Conservation (phyloP, 2,888 invertebrate genomes). For the Tenthredo livida region DNA sequence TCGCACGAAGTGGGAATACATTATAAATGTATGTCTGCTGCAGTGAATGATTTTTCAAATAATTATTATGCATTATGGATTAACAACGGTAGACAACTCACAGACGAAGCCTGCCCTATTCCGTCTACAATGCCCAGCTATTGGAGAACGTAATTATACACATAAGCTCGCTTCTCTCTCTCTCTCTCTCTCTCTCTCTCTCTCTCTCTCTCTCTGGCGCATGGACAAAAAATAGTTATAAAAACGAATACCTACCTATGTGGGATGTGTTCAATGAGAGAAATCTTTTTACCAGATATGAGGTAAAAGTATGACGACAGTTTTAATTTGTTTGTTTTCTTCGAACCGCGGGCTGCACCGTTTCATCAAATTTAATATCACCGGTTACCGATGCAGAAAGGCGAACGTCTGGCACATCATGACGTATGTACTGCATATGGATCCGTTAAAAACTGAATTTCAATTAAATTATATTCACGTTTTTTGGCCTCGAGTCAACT, state of each 20-base stretch:
- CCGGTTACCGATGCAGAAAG: background rate
- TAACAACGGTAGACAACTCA: slow-evolving; percentile 69
- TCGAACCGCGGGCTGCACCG: background rate
- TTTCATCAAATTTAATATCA: background rate
- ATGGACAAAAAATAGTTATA: background rate
- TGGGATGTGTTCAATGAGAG: background rate
- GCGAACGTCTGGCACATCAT: background rate
- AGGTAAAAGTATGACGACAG: background rate
- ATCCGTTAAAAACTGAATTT: slow-evolving; percentile 25
- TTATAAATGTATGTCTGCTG: background rate
- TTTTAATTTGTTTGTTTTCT: background rate
- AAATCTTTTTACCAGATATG: background rate
- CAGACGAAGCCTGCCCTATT: slow-evolving; percentile 61
- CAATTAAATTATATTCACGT: slow-evolving; percentile 7
- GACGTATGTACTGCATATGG: background rate
- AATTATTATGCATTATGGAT: slow-evolving; percentile 72
- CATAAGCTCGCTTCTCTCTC: background rate
- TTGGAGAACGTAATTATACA: background rate
- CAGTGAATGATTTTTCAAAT: slow-evolving; percentile 5
- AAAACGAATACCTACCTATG: background rate
- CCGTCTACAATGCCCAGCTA: background rate
- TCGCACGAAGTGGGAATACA: background rate
- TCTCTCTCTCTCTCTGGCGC: background rate
- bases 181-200: background rate
- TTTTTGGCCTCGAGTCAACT: slow-evolving; percentile 5